Evolutionary conservation across 2,797 vertebrate species (phyloP).

Genomic region (Sebastes taczanowskii): DNA sequence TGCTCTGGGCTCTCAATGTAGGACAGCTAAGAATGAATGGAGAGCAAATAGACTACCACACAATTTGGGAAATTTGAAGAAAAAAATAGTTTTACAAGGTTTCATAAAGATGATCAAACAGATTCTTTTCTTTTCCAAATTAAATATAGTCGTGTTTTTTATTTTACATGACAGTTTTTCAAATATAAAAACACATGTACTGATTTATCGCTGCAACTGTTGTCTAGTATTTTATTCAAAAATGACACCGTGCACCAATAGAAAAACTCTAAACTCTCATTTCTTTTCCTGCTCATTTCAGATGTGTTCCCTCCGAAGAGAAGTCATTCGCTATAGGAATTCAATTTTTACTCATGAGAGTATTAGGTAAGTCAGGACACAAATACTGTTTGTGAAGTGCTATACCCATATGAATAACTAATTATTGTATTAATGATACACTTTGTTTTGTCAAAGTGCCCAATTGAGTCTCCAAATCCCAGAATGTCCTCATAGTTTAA

Average conservation of each 20-base stretch:
- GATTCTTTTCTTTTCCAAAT: neutral
- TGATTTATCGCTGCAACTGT: neutral
- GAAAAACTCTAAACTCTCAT: neutral
- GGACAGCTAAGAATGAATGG: neutral
- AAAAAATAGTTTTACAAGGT: neutral
- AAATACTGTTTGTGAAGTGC: neutral
- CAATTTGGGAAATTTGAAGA: neutral
- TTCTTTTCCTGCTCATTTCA: conserved; percentile 60
- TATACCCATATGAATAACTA: neutral
- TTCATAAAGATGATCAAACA: neutral
- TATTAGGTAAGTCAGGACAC: conserved; percentile 87
- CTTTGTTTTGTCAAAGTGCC: neutral
- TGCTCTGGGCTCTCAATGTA: neutral
- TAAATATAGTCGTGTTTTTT: neutral
- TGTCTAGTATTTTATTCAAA: neutral
- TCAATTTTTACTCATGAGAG: conserved; percentile 94
- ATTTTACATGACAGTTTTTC: neutral
- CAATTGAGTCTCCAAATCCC: neutral
- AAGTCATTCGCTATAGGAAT: conserved; percentile 96
- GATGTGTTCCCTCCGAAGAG: conserved; percentile 90
- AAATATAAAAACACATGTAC: neutral
- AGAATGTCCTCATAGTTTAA: neutral
- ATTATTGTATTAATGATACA: neutral
- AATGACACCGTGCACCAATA: neutral
- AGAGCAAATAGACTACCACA: neutral